A percentile compares a stretch with the other conserved stretches of the same genome.
phyloP scores from a whole-genome alignment of 2,888 invertebrate species.

The Drosophila acutilabella region DNA sequence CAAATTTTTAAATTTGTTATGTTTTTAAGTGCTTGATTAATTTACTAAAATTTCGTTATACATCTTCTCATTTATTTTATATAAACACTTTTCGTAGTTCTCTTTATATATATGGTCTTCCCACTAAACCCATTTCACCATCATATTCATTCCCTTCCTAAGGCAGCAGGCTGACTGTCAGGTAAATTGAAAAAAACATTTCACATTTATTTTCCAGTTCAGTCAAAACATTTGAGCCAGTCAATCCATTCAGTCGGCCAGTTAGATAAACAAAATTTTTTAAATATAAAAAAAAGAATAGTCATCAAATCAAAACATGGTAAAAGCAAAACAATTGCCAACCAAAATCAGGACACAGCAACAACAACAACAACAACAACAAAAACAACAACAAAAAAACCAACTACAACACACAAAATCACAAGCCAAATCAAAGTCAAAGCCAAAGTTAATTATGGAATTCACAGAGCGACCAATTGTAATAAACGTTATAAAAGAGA shows the following conservation, averaged over 20 bases:
- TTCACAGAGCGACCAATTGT: background rate
- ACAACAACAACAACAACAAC: background rate
- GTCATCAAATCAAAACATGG: slow-evolving; percentile 27
- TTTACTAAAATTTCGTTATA: no score
- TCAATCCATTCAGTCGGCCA: slow-evolving; percentile 32
- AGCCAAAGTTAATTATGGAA: background rate
- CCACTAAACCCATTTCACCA: background rate
- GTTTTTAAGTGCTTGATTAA: no score
- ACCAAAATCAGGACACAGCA: slow-evolving; percentile 13
- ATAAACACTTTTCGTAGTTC: no score
- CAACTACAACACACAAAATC: background rate
- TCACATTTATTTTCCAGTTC: background rate
- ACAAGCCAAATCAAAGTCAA: background rate
- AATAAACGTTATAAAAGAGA: background rate
- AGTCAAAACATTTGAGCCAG: slow-evolving; percentile 18
- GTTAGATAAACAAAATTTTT: slow-evolving; percentile 34
- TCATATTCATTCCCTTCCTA: no score
- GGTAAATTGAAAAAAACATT: background rate
- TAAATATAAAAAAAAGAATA: slow-evolving; percentile 15
- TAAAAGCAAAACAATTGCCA: slow-evolving; percentile 16
- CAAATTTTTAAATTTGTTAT: no score
- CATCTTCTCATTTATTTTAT: no score
- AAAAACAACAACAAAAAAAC: background rate
- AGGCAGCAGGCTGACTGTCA: slow-evolving; percentile 37
- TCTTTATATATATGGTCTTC: background rate